Conservation (phyloP, 2,113 vertebrate genomes). For the Mohoua ochrocephala region DNA sequence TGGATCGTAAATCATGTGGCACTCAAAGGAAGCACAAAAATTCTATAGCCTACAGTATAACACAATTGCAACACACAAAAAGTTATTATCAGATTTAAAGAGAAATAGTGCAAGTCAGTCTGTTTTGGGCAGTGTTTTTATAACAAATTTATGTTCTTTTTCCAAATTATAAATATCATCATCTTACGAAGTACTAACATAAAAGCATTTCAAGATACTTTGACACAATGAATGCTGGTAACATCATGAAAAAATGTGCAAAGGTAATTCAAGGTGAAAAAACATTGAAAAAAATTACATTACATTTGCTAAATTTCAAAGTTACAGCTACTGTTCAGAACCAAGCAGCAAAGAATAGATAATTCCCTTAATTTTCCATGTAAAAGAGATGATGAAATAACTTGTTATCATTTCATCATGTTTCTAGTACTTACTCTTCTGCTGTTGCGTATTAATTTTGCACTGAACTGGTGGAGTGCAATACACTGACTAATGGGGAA, state of each 20-base stretch:
- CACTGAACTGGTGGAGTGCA: fast-evolving
- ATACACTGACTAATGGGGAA: neutral
- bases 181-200: neutral
- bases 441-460: neutral
- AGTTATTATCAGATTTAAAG: neutral
- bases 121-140: neutral
- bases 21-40: neutral
- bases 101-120: neutral
- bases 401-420: neutral
- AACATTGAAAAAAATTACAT: neutral
- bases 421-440: neutral
- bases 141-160: neutral
- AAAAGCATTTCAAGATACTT: neutral
- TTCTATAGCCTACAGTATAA: neutral
- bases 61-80: neutral
- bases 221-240: neutral
- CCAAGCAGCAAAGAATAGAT: neutral
- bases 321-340: neutral
- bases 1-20: neutral
- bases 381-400: neutral
- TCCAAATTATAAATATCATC: neutral
- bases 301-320: neutral
- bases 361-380: neutral
- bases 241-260: neutral
- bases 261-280: neutral